Base-by-base conservation (phyloP, 1,140 invertebrate genomes). In the Drosophila arizonae region DNA sequence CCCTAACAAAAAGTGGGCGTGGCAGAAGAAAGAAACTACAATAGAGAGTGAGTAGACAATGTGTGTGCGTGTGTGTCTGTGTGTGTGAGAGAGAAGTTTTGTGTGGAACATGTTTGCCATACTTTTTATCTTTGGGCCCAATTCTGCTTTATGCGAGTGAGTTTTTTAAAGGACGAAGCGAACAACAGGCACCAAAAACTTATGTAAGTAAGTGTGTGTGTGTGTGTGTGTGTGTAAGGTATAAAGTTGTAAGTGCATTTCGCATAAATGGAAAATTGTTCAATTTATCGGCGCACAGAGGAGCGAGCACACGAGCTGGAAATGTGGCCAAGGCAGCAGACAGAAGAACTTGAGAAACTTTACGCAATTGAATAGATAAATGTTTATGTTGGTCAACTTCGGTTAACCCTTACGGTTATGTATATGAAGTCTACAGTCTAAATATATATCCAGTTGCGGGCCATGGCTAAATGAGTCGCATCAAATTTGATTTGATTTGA, bases 261-360 rank as follows among this genome's bases (percentile, higher is more conserved):
- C 61, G 45, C 81, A 79, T 80, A 85, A 85, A 85, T 80, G 63
- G 81, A 79, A 85, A 85, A 85, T 85, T 85, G 74, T 85, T 77
- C 77, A 85, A 72, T 85, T 81, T 30, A 30, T 30, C 28, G 28
- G 28, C 61, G 45, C 81, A 79, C 77, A 85, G 80, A 85, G 28
- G 28, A 30, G 28, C 28, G 28, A 30, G 28, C 17, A 17, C 17
- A 17, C 28, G 28, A 30, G 28, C 28, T 80, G 63, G 81, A 72
- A 85, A 71, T 46, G 43, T 43, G 54, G 52, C 33, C 61, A 30
- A 15, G 43, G 43, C 43, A 21, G 28, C 4, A 6, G 43, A 30
- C 4, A 30, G 43, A 30, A 72, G 26, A 66, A 60, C 51, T 65
- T 52, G 13, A 21, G 71, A 26, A 85, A 80, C 63, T 80, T 71